Evolutionary conservation across 2,888 invertebrate species (phyloP).

Genomic region (Cheilosia impressa): DNA sequence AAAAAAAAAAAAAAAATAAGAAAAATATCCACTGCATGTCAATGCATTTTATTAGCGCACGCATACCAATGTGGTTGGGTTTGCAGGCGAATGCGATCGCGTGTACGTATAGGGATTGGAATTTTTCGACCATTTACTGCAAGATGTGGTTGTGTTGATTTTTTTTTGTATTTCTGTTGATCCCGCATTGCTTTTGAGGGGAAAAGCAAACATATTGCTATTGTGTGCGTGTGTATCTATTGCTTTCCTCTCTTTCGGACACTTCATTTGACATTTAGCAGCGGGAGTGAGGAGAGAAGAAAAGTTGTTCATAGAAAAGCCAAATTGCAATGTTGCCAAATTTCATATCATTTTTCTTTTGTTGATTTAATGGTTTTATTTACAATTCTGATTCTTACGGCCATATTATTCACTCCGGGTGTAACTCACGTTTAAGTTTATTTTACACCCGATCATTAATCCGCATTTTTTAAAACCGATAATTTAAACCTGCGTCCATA

Average conservation of each 20-base stretch:
- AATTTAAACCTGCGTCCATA: no score
- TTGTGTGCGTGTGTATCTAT: conserved; percentile 41
- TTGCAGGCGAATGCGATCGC: conserved; percentile 38
- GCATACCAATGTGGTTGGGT: neutral
- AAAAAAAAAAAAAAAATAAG: conserved; percentile 51
- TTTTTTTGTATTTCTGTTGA: neutral
- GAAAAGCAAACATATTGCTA: conserved; percentile 23
- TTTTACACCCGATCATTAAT: no score
- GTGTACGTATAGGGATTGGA: conserved; percentile 69
- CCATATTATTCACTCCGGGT: no score
- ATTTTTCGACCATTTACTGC: conserved; percentile 68
- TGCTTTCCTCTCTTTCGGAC: conserved; percentile 45
- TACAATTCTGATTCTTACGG: neutral
- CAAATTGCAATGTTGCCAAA: conserved; percentile 68
- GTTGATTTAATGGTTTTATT: conserved; percentile 27
- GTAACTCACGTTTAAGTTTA: no score
- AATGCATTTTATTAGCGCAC: conserved; percentile 72
- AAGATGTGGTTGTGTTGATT: conserved; percentile 33
- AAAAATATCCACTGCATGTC: conserved; percentile 65
- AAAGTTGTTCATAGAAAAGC: conserved; percentile 31
- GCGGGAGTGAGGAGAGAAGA: conserved; percentile 19
- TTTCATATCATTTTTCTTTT: conserved; percentile 31
- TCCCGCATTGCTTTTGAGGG: neutral
- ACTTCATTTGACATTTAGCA: conserved; percentile 70
- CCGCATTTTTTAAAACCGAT: no score